A percentile compares a stretch with the other conserved stretches of the same genome.
Conservation (phyloP, 2,797 vertebrate species). For the Pangasius mekongensis region DNA sequence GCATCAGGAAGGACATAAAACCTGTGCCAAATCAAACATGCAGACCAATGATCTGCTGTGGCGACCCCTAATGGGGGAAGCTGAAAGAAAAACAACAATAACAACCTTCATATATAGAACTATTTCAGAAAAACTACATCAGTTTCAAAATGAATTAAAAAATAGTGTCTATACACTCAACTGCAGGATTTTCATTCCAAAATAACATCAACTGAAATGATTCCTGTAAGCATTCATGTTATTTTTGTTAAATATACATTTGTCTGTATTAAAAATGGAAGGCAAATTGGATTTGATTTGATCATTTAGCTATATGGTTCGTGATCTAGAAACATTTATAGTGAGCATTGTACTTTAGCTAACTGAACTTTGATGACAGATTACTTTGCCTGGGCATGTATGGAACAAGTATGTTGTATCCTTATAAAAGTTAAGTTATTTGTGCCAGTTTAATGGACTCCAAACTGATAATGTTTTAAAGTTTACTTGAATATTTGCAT, state of each 20-base stretch:
- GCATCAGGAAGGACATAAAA: no score
- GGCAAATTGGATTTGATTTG: background rate
- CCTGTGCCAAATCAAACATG: no score
- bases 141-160: background rate
- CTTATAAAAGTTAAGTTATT: background rate
- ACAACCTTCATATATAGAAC: background rate
- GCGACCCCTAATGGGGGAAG: no score
- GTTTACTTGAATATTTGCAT: constrained; percentile 17
- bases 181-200: background rate
- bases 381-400: background rate
- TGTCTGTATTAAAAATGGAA: background rate
- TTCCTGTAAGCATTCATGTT: background rate
- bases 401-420: background rate
- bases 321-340: background rate
- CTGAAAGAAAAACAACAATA: no score
- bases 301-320: background rate
- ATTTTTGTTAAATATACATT: background rate
- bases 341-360: background rate
- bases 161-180: background rate
- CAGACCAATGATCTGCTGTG: no score
- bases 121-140: background rate
- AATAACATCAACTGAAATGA: background rate
- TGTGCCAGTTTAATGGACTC: background rate
- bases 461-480: background rate
- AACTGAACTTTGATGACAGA: background rate